phyloP scores from a whole-genome alignment of 2,888 invertebrate genomes.

The Ectropis crepuscularia region DNA sequence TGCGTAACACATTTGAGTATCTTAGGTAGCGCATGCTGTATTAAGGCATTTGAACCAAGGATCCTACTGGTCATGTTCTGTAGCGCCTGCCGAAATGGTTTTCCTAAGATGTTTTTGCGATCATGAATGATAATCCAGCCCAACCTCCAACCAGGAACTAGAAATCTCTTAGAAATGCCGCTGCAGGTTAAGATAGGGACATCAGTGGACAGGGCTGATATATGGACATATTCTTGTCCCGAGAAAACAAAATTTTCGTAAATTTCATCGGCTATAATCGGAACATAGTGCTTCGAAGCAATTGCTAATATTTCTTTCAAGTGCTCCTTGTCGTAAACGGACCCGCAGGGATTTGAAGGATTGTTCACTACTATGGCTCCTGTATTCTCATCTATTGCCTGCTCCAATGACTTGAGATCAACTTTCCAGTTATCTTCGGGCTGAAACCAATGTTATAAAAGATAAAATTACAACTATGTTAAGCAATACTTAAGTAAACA shows the following conservation, averaged over 20 bases:
- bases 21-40: conserved; percentile 94
- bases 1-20: conserved; percentile 94
- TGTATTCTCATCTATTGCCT: conserved; percentile 94
- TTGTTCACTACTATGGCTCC: conserved; percentile 96
- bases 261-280: conserved; percentile 98
- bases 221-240: conserved; percentile 90
- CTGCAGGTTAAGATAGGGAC: conserved; percentile 97
- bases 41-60: conserved; percentile 94
- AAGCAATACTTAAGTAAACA: too few relatives aligned
- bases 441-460: conserved; percentile 67
- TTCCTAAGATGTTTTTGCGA: conserved; percentile 87
- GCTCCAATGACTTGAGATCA: conserved; percentile 93
- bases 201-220: conserved; percentile 92
- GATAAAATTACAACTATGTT: not conserved
- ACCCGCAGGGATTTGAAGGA: conserved; percentile 99
- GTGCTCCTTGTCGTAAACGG: conserved; percentile 93
- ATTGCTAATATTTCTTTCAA: conserved; percentile 91
- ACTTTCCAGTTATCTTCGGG: conserved; percentile 94
- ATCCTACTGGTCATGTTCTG: conserved; percentile 91
- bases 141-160: conserved; percentile 98
- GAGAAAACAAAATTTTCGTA: conserved; percentile 97
- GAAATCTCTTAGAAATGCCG: conserved; percentile 96
- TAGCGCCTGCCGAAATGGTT: conserved; percentile 77
- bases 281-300: conserved; percentile 90
- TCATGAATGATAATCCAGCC: conserved; percentile 99